phyloP scores from a whole-genome alignment of 2,113 vertebrate genomes.

The Catharus bicknelli region DNA sequence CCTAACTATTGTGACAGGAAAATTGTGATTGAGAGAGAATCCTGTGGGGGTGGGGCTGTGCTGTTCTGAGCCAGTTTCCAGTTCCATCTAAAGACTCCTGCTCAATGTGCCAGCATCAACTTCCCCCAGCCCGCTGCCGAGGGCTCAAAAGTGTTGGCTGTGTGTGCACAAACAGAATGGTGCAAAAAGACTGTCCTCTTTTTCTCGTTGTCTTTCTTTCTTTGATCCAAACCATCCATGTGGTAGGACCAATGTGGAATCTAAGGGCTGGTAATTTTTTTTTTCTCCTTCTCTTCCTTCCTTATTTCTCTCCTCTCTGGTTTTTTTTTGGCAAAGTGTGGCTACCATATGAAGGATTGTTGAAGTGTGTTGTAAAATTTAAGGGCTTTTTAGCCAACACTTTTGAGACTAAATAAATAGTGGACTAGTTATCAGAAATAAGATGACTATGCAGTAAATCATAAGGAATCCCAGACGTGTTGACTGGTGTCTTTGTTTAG shows the following conservation, averaged over 20 bases:
- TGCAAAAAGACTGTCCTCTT: not conserved
- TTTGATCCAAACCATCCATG: not conserved
- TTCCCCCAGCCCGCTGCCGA: fast-evolving
- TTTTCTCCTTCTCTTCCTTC: not conserved
- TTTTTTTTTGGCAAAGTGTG: not conserved
- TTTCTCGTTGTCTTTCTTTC: not conserved
- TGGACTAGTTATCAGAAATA: not conserved
- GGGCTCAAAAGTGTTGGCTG: not conserved
- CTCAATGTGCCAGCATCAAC: not conserved
- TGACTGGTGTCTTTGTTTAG: not conserved
- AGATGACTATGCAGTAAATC: not conserved
- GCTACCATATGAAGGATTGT: not conserved
- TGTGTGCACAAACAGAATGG: not conserved
- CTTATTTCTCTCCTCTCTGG: not conserved
- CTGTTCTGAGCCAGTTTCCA: not conserved
- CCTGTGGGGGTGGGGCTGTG: not conserved
- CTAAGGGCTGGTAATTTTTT: not conserved
- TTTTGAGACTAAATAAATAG: not conserved
- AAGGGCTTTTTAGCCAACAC: not conserved
- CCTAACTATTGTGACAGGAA: not conserved
- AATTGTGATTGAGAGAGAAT: not conserved
- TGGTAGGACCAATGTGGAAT: not conserved
- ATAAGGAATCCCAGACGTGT: too few relatives aligned
- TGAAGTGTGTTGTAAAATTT: not conserved
- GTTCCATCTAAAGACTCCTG: not conserved